Evolutionary conservation across 2,888 invertebrate genomes (phyloP).

Genomic region (Rhaphigaster nebulosa): DNA sequence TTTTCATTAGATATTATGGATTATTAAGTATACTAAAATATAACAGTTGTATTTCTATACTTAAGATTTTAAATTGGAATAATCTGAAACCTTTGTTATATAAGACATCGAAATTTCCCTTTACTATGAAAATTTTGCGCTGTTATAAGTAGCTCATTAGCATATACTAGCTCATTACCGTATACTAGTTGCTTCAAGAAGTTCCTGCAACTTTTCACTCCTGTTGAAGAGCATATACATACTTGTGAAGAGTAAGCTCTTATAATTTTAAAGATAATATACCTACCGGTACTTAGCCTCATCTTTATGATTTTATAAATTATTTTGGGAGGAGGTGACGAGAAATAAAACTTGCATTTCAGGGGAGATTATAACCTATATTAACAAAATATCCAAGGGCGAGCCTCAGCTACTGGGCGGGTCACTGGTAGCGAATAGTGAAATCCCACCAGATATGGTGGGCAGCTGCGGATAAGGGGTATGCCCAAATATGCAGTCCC

Average conservation of each 20-base stretch:
- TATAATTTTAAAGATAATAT: neutral
- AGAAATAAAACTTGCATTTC: too few relatives aligned
- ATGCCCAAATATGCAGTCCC: too few relatives aligned
- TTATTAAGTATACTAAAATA: too few relatives aligned
- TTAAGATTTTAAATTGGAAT: neutral
- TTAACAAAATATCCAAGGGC: too few relatives aligned
- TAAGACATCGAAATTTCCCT: neutral
- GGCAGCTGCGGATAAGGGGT: too few relatives aligned
- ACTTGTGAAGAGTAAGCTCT: too few relatives aligned
- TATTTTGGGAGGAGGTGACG: too few relatives aligned
- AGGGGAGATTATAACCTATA: too few relatives aligned
- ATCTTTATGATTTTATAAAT: neutral
- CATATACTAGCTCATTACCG: neutral
- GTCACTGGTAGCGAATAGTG: too few relatives aligned
- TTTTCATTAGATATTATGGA: too few relatives aligned
- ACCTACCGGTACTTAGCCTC: neutral
- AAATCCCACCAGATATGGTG: too few relatives aligned
- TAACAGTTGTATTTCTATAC: neutral
- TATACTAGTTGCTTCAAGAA: neutral
- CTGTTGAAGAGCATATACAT: neutral
- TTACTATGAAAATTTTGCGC: neutral
- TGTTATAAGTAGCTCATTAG: neutral
- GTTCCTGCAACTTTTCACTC: neutral
- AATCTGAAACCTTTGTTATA: neutral
- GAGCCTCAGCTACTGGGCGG: too few relatives aligned